Evolutionary conservation across 2,113 vertebrate genomes (phyloP), one percentile per base, ranked within the genome.

Genomic region (Ptychochromis oligacanthus): DNA sequence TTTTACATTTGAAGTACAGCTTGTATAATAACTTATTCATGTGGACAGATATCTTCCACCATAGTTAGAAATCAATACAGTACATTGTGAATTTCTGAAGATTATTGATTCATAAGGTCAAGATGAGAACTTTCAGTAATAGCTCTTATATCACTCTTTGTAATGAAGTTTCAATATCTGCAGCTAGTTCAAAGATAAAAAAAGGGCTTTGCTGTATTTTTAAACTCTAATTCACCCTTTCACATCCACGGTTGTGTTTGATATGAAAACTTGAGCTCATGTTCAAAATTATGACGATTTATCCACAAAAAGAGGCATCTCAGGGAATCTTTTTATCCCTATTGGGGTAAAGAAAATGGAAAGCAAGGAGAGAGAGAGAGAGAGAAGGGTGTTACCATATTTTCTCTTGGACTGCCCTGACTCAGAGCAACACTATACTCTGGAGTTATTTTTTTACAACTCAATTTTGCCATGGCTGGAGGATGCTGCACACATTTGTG

Each of bases 11-110:
- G 65, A 49, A 70, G 49, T 26, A 70, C 43, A 72, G 61, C 56
- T 38, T n/a, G 60, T 65, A 62, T 20, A 79, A 70, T 84, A 14
- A 82, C 57, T 81, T 59, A 79, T 82, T 78, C 10, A 88, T 59
- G n/a, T 31, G 46, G 79, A 75, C 1, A 60, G 74, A 84, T 70
- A 81, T 79, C 76, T 77, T 62, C 36, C 56, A 56, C 49, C 54
- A 18, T 2, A 5, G 74, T 70, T 57, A 83, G 61, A 86, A 83
- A 67, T 77, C 58, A 62, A 87, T 75, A 70, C 56, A 28, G 77
- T 36, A 85, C 28, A 28, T 14, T 11, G 3, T 52, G 28, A 88
- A 57, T 87, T 57, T 54, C 40, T 67, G 15, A 62, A 20, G 31
- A 78, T 65, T 26, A 77, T 31, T 14, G 57, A 77, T 55, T 34